These are phyloP conservation scores for Prochilodus magdalenae DNA, from an alignment of 2,113 vertebrate species.

Conservation along the genomic window DNA sequence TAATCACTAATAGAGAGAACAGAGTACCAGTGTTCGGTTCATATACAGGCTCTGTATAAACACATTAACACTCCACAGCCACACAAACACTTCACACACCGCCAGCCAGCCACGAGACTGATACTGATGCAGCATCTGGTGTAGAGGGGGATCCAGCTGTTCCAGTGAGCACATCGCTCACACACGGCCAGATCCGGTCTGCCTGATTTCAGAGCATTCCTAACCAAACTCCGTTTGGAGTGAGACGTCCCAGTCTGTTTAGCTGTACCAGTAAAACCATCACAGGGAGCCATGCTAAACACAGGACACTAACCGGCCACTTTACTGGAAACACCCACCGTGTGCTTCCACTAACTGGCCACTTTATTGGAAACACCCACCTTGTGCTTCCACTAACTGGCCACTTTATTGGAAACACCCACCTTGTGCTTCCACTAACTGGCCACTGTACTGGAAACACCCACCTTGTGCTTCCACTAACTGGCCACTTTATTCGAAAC, in stretches of 20 bases:
- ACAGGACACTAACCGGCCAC: too few relatives aligned
- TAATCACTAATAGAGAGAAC: too few relatives aligned
- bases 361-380: too few relatives aligned
- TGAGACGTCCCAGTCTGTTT: background rate
- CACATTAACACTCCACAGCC: background rate
- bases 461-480: too few relatives aligned
- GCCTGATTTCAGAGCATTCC: background rate
- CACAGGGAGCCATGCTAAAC: too few relatives aligned
- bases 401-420: too few relatives aligned
- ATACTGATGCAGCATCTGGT: slow-evolving; percentile 24
- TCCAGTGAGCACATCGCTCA: background rate
- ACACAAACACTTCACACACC: background rate
- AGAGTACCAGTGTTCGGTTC: background rate
- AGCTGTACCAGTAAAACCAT: background rate
- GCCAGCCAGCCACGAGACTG: background rate
- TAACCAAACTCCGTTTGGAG: background rate
- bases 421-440: too few relatives aligned
- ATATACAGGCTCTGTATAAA: background rate
- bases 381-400: too few relatives aligned
- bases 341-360: too few relatives aligned
- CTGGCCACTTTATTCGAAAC: too few relatives aligned
- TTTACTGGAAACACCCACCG: too few relatives aligned
- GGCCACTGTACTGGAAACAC: too few relatives aligned
- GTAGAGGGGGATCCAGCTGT: slow-evolving; percentile 15
- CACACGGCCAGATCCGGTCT: background rate